These are phyloP conservation scores for Stegastes partitus DNA, from an alignment of 2,113 vertebrate genomes.

Conservation along the genomic window DNA sequence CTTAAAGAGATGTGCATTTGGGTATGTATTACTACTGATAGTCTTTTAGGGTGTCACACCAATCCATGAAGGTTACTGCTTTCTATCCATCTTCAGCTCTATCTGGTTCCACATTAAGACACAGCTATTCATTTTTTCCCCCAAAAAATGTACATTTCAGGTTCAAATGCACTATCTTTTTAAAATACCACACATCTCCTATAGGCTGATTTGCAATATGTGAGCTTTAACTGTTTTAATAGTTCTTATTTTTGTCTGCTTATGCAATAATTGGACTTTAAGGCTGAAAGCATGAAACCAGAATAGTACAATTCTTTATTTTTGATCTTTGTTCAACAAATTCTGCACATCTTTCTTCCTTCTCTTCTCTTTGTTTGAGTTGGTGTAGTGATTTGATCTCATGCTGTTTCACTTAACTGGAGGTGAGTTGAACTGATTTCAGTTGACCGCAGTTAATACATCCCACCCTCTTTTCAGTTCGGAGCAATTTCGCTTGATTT, in stretches of 20 bases:
- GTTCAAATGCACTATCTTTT: background rate
- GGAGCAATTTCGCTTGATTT: slow-evolving; percentile 28
- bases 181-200: background rate
- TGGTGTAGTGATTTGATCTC: slow-evolving; percentile 1
- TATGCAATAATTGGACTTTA: background rate
- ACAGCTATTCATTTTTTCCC: no score
- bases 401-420: slow-evolving; percentile 7
- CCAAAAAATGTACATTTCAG: no score
- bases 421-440: slow-evolving; percentile 23
- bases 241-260: background rate
- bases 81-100: no score
- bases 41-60: no score
- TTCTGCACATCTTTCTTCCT: background rate
- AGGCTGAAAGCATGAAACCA: slow-evolving; percentile 2
- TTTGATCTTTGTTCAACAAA: slow-evolving; percentile 1
- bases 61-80: no score
- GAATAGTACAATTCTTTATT: background rate
- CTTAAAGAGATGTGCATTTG: no score
- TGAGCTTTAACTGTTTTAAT: slow-evolving; percentile 3
- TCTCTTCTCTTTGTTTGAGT: background rate
- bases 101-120: no score
- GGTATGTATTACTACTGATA: no score
- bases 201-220: background rate
- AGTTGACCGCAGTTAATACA: slow-evolving; percentile 29
- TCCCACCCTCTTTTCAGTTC: slow-evolving; percentile 8